phyloP scores from a whole-genome alignment of 2,797 vertebrate genomes.

The Sandelia bainsii region DNA sequence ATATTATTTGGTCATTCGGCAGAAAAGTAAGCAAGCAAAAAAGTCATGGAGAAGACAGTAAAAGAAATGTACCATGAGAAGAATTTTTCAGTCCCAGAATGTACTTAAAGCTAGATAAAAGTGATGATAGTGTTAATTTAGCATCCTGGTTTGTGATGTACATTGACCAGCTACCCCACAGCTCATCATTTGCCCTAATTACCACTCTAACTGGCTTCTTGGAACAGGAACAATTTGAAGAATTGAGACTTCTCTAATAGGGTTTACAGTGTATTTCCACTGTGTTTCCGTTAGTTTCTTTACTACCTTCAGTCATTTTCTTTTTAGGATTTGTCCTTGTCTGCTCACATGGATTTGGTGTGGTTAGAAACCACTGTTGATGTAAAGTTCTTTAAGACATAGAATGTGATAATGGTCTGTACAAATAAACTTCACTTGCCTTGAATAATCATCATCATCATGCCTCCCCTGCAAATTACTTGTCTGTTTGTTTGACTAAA shows the following conservation, averaged over 20 bases:
- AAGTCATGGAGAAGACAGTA: too few species aligned
- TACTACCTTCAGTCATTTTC: background rate
- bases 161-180: background rate
- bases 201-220: background rate
- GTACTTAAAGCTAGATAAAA: too few species aligned
- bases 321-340: background rate
- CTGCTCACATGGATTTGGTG: slow-evolving; percentile 1
- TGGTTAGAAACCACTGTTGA: background rate
- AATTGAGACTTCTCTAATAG: background rate
- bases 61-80: too few species aligned
- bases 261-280: background rate
- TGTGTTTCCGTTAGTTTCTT: background rate
- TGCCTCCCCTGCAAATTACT: slow-evolving; percentile 44
- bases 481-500: slow-evolving; percentile 53
- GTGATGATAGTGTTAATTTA: background rate
- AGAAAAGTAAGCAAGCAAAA: too few species aligned
- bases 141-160: background rate
- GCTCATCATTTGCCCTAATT: background rate
- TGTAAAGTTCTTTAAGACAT: slow-evolving; percentile 29
- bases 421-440: slow-evolving; percentile 42
- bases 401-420: slow-evolving; percentile 46
- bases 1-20: too few species aligned
- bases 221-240: background rate
- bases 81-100: too few species aligned
- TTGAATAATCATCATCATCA: slow-evolving; percentile 37